Evolutionary conservation across 2,113 vertebrate genomes (phyloP).

Genomic region (Aythya baeri): DNA sequence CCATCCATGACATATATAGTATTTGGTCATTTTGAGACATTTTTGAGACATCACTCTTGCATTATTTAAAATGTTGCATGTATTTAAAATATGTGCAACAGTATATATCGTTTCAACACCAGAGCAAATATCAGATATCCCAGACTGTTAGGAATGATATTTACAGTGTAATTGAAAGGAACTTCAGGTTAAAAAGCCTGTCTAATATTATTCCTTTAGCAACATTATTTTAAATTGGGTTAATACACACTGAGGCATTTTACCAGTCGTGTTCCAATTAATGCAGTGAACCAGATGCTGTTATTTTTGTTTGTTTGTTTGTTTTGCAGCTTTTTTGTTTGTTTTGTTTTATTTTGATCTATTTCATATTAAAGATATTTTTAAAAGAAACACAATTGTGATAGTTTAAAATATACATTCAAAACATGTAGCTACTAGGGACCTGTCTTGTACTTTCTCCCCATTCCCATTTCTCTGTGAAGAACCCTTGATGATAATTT

Average conservation of each 20-base stretch:
- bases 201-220: background rate
- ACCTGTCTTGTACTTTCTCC: background rate
- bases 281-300: background rate
- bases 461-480: background rate
- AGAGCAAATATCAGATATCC: background rate
- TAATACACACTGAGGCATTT: background rate
- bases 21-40: background rate
- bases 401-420: background rate
- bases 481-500: background rate
- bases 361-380: background rate
- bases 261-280: background rate
- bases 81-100: background rate
- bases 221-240: constrained; percentile 11
- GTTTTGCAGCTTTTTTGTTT: background rate
- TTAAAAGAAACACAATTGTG: background rate
- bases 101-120: background rate
- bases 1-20: rapidly evolving
- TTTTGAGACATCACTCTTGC: background rate
- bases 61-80: background rate
- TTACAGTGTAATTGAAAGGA: background rate
- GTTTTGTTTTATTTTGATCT: background rate
- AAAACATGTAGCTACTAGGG: background rate
- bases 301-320: background rate
- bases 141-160: background rate
- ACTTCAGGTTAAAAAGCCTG: background rate